Percentiles rank a stretch among this genome's conserved stretches.
These are phyloP conservation scores for Candoia aspera DNA, from an alignment of 2,113 vertebrate genomes.

Conservation along the genomic window DNA sequence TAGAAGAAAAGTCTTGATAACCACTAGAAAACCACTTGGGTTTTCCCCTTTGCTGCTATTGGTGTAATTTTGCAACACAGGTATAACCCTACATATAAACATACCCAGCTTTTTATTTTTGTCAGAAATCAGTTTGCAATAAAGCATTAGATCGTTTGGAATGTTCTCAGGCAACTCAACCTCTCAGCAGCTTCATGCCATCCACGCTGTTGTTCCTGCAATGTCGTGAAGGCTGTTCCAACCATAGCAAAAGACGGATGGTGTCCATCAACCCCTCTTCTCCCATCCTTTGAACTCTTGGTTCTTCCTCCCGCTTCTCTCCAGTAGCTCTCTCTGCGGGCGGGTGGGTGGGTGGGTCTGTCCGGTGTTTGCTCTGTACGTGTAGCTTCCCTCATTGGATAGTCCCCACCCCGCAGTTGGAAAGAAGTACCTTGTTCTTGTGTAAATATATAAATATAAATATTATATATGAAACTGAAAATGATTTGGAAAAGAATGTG, in stretches of 20 bases:
- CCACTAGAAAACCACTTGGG: not conserved
- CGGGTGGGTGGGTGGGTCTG: slow-evolving; percentile 21
- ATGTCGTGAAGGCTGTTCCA: not conserved
- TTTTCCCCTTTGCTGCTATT: not conserved
- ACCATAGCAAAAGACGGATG: not conserved
- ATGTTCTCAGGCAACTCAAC: not conserved
- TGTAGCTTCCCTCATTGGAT: slow-evolving; percentile 2
- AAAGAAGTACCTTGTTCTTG: slow-evolving; percentile 23
- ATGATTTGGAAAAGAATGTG: not conserved
- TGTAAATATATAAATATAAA: slow-evolving; percentile 50
- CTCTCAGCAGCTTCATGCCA: not conserved
- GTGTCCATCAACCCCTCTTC: not conserved
- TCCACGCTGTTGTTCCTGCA: not conserved
- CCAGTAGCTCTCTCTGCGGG: not conserved
- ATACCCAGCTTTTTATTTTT: not conserved
- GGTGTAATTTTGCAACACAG: not conserved
- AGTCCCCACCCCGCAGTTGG: not conserved
- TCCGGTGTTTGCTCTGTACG: slow-evolving; percentile 12
- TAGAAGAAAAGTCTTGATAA: not conserved
- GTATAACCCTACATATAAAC: not conserved
- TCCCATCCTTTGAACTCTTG: not conserved
- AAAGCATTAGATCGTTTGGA: not conserved
- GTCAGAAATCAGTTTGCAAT: not conserved
- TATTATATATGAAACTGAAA: slow-evolving; percentile 17
- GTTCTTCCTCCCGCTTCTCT: not conserved